A percentile compares a stretch with the other conserved stretches of the same genome.
Conservation (phyloP, 2,797 vertebrate genomes). For the Myotis pilosus region DNA sequence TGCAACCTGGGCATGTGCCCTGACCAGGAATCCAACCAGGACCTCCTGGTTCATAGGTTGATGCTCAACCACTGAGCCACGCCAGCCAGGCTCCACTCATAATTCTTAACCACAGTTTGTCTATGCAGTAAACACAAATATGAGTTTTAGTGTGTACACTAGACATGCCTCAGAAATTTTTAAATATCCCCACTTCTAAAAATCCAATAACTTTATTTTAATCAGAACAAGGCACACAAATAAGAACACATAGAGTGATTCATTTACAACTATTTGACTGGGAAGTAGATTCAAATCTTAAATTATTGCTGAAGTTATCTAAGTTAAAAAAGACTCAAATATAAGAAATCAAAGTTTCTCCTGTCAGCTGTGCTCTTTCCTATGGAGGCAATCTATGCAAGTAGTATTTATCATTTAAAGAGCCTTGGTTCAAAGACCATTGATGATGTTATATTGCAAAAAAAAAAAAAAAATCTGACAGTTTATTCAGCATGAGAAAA, state of each 20-base stretch:
- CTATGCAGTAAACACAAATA: slow-evolving; percentile 35
- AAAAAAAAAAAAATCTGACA: slow-evolving; percentile 78
- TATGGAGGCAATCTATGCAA: slow-evolving; percentile 71
- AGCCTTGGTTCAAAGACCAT: slow-evolving; percentile 68
- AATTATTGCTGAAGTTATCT: slow-evolving; percentile 79
- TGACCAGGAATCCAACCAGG: no score
- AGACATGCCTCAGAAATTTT: slow-evolving; percentile 46
- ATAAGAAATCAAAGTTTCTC: slow-evolving; percentile 70
- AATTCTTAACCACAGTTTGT: slow-evolving; percentile 44
- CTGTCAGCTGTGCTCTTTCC: slow-evolving; percentile 72
- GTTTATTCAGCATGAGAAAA: slow-evolving; percentile 72
- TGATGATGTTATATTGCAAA: slow-evolving; percentile 70
- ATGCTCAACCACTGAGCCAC: no score
- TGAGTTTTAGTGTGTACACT: slow-evolving; percentile 62
- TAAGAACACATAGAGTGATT: slow-evolving; percentile 73
- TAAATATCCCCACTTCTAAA: slow-evolving; percentile 54
- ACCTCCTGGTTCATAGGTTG: no score
- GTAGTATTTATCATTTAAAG: slow-evolving; percentile 80
- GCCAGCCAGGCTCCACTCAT: neutral
- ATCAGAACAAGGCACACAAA: slow-evolving; percentile 73
- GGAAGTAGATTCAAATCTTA: slow-evolving; percentile 82
- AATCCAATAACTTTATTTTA: slow-evolving; percentile 70
- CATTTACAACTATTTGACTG: slow-evolving; percentile 71
- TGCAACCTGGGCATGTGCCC: no score
- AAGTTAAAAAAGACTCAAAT: slow-evolving; percentile 73